Base-by-base conservation (phyloP, 92 coral and sea anemone species). In the Palythoa grandis region DNA sequence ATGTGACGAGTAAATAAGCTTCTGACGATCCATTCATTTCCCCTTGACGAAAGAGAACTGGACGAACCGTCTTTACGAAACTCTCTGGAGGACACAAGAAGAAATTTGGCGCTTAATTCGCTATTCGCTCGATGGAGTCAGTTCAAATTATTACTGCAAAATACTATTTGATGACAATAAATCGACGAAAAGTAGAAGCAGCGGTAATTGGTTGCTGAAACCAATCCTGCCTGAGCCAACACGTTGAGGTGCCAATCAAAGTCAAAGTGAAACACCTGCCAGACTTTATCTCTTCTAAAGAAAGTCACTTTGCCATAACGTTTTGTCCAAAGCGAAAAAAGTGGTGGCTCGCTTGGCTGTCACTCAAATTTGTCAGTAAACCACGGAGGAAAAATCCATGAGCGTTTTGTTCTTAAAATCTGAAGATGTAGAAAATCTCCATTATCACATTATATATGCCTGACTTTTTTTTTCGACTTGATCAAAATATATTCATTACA, bases 191-290 rank as follows among this genome's bases (percentile, higher is more conserved):
- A 87, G 77, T 86, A 70, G 91, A 88, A 83, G 82, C 92, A 90
- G 89, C 88, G 77, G 94, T 94, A 90, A 94, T 92, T 92, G 98
- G 95, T 90, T 74, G 66, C 75, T 87, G 65, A 94, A 90, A 89
- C 98, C 98, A 94, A 94, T 94, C 95, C 84, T 19, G 77, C 15
- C 86, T 75, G 74, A 86, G 93, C 88, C 77, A 87, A 92, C 90
- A 83, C 87, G 84, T 69, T 52, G 47, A 76, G 65, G 74, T 88
- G 98, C 92, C 98, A 94, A 92, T 92, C 92, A 92, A 82, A 57
- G 72, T 72, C 83, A 65, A 52, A 82, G 86, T 29, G 3, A 57
- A 74, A 87, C 95, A 92, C 92, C 95, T 92, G 95, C 95, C 53
- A 52, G 15, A 39, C 50, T 37, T 63, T 39, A 48, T 63, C 40